A percentile compares a stretch with the other conserved stretches of the same genome.
These are phyloP conservation scores for Pan paniscus DNA, from an alignment of 2,113 vertebrate genomes.

Conservation along the genomic window DNA sequence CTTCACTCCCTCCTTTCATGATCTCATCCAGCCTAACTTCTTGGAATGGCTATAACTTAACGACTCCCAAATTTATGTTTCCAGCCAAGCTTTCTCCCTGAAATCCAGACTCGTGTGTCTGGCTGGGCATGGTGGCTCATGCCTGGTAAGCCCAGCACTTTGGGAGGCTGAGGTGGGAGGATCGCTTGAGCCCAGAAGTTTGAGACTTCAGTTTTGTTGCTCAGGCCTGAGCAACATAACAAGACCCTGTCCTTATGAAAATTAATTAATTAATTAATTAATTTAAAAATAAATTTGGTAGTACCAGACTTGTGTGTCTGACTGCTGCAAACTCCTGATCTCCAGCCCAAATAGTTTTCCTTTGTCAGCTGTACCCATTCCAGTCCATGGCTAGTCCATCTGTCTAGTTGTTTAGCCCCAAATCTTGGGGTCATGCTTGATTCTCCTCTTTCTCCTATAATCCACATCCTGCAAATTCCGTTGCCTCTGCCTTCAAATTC, in stretches of 20 bases:
- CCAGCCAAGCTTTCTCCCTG: not conserved
- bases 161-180: not conserved
- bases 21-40: not conserved
- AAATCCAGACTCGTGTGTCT: not conserved
- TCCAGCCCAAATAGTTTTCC: not conserved
- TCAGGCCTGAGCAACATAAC: no score
- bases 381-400: not conserved
- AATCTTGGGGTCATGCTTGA: not conserved
- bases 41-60: not conserved
- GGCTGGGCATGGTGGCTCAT: not conserved
- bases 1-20: not conserved
- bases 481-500: constrained; percentile 1
- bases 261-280: no score
- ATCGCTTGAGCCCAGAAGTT: not conserved
- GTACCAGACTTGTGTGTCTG: no score
- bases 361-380: not conserved
- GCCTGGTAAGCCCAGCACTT: not conserved
- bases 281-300: no score
- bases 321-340: not conserved
- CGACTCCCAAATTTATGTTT: not conserved
- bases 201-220: no score
- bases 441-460: not conserved
- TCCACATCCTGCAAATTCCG: not conserved
- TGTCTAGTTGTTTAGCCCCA: not conserved
- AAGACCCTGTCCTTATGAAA: no score